Conservation (phyloP, 2,888 invertebrate species). For the Yponomeuta malinellus region DNA sequence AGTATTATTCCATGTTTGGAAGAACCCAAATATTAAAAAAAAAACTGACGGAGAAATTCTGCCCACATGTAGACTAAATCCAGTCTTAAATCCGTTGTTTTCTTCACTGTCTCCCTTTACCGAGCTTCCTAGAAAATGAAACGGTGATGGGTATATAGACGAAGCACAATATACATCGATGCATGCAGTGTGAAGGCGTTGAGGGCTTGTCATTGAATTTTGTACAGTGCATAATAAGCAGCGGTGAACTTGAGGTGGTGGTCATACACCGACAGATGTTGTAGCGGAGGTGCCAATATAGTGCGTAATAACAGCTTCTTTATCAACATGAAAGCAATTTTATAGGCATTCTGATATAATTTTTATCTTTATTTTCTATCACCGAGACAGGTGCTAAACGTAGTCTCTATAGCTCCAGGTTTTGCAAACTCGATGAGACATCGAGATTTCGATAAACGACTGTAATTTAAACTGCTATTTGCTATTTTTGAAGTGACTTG, state of each 20-base stretch:
- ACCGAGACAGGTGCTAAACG: no score
- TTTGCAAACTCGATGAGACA: no score
- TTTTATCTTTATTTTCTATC: no score
- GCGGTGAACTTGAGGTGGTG: background rate
- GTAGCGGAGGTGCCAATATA: background rate
- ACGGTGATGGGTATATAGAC: background rate
- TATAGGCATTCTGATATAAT: no score
- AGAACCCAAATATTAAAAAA: background rate
- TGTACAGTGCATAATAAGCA: background rate
- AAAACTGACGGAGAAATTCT: background rate
- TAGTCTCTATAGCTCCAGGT: no score
- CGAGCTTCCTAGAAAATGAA: background rate
- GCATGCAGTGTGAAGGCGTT: background rate
- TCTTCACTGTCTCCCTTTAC: background rate
- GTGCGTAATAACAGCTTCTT: background rate
- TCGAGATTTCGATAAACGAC: no score
- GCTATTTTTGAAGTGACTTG: no score
- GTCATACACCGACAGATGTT: background rate
- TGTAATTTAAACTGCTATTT: no score
- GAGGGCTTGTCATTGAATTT: background rate
- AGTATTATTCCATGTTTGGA: background rate
- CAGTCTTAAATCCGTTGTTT: background rate
- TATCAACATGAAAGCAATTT: no score
- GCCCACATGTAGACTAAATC: background rate
- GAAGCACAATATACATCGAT: background rate